Base-by-base conservation (phyloP, 1,140 invertebrate genomes). In the Dendroctonus valens region DNA sequence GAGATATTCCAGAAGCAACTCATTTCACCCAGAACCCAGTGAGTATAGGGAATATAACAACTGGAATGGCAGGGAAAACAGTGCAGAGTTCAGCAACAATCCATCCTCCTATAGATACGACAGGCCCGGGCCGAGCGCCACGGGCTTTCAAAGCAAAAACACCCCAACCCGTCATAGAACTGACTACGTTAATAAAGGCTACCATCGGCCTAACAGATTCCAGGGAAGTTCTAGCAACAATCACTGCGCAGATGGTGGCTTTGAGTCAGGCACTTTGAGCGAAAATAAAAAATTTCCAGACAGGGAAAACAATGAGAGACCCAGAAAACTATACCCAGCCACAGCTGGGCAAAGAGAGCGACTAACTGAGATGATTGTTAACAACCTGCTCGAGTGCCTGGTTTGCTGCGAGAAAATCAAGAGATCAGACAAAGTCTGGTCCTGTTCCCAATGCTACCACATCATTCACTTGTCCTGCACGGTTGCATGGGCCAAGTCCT, bases 391-490 rank as follows among this genome's bases (percentile, higher is more conserved):
- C 53, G 96, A 98, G 77, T 99, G 96, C 76, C 83, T 97, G 70
- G 93, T 98, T 3, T 99, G 96, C 75, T 96, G 91, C 77, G 93
- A 96, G 51, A 79, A 83, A 48, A 88, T 98, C 39, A 86, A 88
- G 65, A 86, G 91, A 64, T 83, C 83, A 40, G 87, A 95, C 72
- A 80, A 87, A 7, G 87, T 94, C 39, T 99, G 96, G 96, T 91
- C 87, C 11, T 99, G 96, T 78, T 74, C 80, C 42, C 92, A 91
- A 69, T 98, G 96, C 73, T 97, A 88, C 79, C 91, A 97, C 75
- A 90, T 97, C 69, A 82, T 96, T 59, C 96, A 97, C 81, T 81
- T 98, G 3, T 84, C 86, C 60, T 98, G 96, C 77, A 89, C 94
- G 44, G 88, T 89, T 67, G 92, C 93, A 74, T 98, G 96, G 96